These are phyloP conservation scores for Sinocyclocheilus anshuiensis DNA, from an alignment of 2,113 vertebrate species.

Conservation along the genomic window DNA sequence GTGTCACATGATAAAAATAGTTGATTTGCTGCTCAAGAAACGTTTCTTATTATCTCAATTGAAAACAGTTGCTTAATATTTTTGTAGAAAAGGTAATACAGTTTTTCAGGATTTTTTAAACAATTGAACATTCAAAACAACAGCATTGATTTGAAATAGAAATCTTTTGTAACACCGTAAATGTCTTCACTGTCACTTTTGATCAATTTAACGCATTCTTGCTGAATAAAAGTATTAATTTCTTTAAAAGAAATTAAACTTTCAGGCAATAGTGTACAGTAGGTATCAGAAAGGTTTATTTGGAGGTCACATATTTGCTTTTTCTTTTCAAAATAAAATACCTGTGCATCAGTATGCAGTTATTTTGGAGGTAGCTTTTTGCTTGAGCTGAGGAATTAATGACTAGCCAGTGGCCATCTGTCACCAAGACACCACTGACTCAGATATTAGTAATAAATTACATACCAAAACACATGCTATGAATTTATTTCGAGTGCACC, in stretches of 20 bases:
- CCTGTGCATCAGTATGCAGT: background rate
- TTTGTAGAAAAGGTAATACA: background rate
- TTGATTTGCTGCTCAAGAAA: background rate
- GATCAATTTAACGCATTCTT: no score
- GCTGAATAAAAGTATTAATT: no score
- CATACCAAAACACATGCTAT: background rate
- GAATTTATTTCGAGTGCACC: background rate
- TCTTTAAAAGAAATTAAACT: no score
- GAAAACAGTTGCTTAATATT: background rate
- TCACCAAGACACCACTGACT: constrained; percentile 33
- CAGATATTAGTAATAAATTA: constrained; percentile 36
- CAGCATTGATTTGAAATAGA: no score
- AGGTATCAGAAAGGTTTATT: background rate
- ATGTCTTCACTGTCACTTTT: no score
- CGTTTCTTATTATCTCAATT: background rate
- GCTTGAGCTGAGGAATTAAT: constrained; percentile 14
- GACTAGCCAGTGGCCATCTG: constrained; percentile 32
- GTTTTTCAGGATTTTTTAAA: no score
- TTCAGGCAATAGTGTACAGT: background rate
- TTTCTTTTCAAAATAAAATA: background rate
- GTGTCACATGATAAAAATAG: background rate
- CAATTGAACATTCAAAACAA: no score
- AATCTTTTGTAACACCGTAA: no score
- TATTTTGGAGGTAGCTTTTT: constrained; percentile 10
- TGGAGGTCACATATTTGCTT: background rate